phyloP scores from a whole-genome alignment of 2,888 invertebrate genomes.

The Chaetoderma sp. region DNA sequence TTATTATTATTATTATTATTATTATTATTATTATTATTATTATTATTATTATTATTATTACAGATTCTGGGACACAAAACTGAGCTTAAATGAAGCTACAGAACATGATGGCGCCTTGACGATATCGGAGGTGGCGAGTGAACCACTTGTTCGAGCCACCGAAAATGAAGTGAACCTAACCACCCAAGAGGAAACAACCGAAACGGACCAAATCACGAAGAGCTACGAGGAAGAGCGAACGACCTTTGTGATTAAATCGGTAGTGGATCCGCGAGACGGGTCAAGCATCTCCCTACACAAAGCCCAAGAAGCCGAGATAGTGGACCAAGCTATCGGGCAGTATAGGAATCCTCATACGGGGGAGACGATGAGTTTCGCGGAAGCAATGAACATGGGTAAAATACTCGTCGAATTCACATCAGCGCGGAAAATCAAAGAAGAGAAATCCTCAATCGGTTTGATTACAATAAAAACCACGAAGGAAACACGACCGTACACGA shows the following conservation, averaged over 20 bases:
- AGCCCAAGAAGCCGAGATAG: slow-evolving; percentile 55
- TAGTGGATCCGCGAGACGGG: slow-evolving; percentile 48
- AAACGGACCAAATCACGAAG: slow-evolving; percentile 56
- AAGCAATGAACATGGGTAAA: slow-evolving; percentile 62
- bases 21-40: too few species aligned
- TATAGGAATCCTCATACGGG: slow-evolving; percentile 55
- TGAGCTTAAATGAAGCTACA: slow-evolving; percentile 34
- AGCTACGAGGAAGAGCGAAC: slow-evolving; percentile 61
- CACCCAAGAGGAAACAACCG: slow-evolving; percentile 38
- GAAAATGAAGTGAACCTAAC: slow-evolving; percentile 32
- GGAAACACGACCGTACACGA: slow-evolving; percentile 51
- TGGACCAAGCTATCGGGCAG: slow-evolving; percentile 46
- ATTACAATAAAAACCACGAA: slow-evolving; percentile 63
- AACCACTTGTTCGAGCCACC: too few species aligned
- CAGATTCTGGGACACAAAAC: slow-evolving; percentile 59
- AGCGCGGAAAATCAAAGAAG: slow-evolving; percentile 57
- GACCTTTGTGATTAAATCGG: slow-evolving; percentile 55
- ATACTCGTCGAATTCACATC: slow-evolving; percentile 59
- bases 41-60: slow-evolving; percentile 4
- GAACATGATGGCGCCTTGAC: slow-evolving; percentile 33
- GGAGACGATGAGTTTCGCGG: slow-evolving; percentile 48
- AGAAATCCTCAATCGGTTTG: slow-evolving; percentile 63
- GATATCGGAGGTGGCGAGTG: slow-evolving; percentile 24
- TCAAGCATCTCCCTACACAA: slow-evolving; percentile 52
- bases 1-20: too few species aligned